Conservation (phyloP, 2,113 vertebrate species). For the Rana temporaria region DNA sequence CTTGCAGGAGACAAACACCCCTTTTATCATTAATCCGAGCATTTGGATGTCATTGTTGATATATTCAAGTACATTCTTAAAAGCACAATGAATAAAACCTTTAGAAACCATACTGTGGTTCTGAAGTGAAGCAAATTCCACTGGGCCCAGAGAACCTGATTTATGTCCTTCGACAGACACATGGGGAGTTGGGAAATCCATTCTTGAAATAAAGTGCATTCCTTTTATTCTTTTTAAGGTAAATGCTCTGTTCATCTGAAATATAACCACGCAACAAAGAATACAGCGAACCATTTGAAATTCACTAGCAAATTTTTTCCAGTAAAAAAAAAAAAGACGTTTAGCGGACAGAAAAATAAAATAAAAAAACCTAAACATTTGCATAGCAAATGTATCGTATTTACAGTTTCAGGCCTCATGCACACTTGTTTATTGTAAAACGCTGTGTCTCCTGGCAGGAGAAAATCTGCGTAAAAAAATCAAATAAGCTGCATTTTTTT, state of each 20-base stretch:
- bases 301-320: too few species aligned
- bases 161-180: conserved; percentile 44
- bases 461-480: too few species aligned
- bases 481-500: too few species aligned
- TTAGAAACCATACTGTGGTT: conserved; percentile 18
- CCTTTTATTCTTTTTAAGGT: conserved; percentile 19
- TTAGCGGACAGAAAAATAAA: too few species aligned
- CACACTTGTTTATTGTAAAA: too few species aligned
- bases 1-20: conserved; percentile 55
- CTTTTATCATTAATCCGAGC: conserved; percentile 40
- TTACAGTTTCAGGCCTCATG: too few species aligned
- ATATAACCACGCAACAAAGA: conserved; percentile 23
- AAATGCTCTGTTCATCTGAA: conserved; percentile 19
- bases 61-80: conserved; percentile 43
- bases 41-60: conserved; percentile 53
- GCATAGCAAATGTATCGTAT: too few species aligned
- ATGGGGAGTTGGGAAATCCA: conserved; percentile 38
- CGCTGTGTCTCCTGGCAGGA: too few species aligned
- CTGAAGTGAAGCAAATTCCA: conserved; percentile 28
- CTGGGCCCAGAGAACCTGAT: conserved; percentile 41
- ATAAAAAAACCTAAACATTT: too few species aligned
- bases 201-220: conserved; percentile 31
- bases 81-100: conserved; percentile 37
- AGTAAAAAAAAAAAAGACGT: too few species aligned
- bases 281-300: background rate